Base-by-base conservation (phyloP, 1,140 invertebrate genomes). In the Drosophila sp. region DNA sequence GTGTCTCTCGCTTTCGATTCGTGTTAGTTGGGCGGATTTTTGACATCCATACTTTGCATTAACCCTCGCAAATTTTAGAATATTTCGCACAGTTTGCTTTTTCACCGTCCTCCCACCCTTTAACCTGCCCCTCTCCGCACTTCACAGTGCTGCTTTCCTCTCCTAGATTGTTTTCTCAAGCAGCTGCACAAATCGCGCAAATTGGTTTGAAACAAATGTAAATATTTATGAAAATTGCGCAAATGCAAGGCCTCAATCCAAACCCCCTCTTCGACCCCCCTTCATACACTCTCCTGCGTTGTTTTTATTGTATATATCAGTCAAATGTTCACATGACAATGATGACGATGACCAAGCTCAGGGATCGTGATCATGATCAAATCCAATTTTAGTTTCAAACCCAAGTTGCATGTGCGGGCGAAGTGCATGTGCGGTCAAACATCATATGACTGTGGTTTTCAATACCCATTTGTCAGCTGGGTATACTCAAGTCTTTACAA, bases 221-320 rank as follows among this genome's bases (percentile, higher is more conserved):
- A 86, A 86, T 86, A 86, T 86, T 86, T 86, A 86, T 86, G 72
- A 86, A 87, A 82, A 86, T 86, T 86, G 82, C 82, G 69, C 82
- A 86, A 86, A 85, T 56, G 73, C 81, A 77, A 61, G 78, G 75
- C 78, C 57, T 60, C 64, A 58, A 56, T 57, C 55, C 25, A 0
- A 32, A 27, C 54, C 11, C 32, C 29, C 11, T 11, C 1, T 8
- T 17, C n/a, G 7, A 10, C n/a, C 1, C 47, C n/a, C 7, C 6
- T 50, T 54, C 1, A 10, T 8, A 1, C 25, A n/a, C 32, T n/a
- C 40, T 41, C 10, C 11, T 32, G n/a, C 25, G 10, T 66, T 32
- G 32, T 56, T 58, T 73, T 69, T 44, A 58, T 69, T 66, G 68
- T 67, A 60, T 72, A 78, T 72, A 82, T 72, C 73, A 60, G 44